phyloP scores from a whole-genome alignment of 2,797 vertebrate genomes.

The Pelodytes ibericus region DNA sequence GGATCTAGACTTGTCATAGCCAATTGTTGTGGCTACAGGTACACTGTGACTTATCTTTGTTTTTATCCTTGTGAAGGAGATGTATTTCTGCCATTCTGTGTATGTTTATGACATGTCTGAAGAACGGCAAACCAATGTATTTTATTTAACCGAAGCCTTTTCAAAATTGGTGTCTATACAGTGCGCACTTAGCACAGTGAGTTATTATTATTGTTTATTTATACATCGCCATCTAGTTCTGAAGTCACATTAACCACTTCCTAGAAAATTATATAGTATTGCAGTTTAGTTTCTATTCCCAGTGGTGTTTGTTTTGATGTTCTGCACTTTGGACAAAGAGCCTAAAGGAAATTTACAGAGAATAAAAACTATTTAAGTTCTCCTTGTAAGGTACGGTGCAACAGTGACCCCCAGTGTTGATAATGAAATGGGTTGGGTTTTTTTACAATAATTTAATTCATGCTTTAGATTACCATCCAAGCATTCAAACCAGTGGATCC shows the following conservation, averaged over 20 bases:
- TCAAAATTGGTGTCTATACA: not conserved
- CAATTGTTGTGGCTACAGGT: too few species aligned
- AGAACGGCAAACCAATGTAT: not conserved
- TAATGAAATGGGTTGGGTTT: too few species aligned
- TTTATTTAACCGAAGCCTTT: not conserved
- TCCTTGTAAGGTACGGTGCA: not conserved
- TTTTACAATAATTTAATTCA: too few species aligned
- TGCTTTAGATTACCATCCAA: too few species aligned
- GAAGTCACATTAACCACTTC: not conserved
- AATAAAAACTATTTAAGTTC: not conserved
- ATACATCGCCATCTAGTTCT: not conserved
- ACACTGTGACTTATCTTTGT: too few species aligned
- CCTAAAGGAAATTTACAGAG: not conserved
- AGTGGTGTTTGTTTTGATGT: not conserved
- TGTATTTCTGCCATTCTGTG: too few species aligned
- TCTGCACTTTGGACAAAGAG: not conserved
- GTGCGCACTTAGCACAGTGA: not conserved
- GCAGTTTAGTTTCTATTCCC: not conserved
- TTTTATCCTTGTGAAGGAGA: too few species aligned
- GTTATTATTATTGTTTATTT: not conserved
- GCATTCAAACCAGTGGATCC: too few species aligned
- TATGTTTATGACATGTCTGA: too few species aligned
- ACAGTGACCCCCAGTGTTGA: conserved; percentile 34
- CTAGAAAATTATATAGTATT: not conserved
- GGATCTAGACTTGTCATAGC: too few species aligned